Evolutionary conservation across 2,888 invertebrate genomes (phyloP).

Genomic region (Ornithoptera priamus): DNA sequence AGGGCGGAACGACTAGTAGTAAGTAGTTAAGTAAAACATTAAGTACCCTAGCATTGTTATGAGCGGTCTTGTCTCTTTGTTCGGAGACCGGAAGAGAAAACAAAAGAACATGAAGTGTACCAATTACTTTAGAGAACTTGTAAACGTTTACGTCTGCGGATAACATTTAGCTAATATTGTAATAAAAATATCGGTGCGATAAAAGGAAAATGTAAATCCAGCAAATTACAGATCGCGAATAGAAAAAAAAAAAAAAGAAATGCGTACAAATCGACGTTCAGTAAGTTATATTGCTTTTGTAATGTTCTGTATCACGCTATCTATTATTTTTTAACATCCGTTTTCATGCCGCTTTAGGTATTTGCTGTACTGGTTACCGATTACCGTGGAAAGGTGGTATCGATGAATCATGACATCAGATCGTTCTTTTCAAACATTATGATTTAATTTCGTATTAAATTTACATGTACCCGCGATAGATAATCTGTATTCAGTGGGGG

Average conservation of each 20-base stretch:
- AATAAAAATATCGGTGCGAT: conserved; percentile 1
- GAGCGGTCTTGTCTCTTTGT: background rate
- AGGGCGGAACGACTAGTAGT: too few relatives aligned
- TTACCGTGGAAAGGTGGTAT: background rate
- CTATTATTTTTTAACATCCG: conserved; percentile 18
- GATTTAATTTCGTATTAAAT: too few relatives aligned
- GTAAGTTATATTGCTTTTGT: conserved; percentile 27
- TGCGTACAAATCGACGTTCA: conserved; percentile 21
- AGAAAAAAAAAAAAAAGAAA: conserved; percentile 3
- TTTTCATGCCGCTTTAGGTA: conserved; percentile 13
- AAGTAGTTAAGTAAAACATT: too few relatives aligned
- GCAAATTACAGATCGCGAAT: conserved; percentile 25
- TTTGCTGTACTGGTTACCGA: background rate
- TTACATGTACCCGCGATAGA: too few relatives aligned
- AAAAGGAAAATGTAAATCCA: conserved; percentile 6
- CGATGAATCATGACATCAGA: background rate
- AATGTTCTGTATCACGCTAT: conserved; percentile 28
- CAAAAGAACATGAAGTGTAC: background rate
- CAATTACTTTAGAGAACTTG: background rate
- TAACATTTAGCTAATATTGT: background rate
- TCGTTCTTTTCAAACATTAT: background rate
- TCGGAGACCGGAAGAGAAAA: background rate
- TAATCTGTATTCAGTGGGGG: too few relatives aligned
- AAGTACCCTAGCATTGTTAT: too few relatives aligned
- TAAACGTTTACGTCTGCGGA: background rate